Evolutionary conservation across 2,113 vertebrate genomes (phyloP), one percentile per base, ranked within the genome.

Genomic region (Anser brachyrhynchus): DNA sequence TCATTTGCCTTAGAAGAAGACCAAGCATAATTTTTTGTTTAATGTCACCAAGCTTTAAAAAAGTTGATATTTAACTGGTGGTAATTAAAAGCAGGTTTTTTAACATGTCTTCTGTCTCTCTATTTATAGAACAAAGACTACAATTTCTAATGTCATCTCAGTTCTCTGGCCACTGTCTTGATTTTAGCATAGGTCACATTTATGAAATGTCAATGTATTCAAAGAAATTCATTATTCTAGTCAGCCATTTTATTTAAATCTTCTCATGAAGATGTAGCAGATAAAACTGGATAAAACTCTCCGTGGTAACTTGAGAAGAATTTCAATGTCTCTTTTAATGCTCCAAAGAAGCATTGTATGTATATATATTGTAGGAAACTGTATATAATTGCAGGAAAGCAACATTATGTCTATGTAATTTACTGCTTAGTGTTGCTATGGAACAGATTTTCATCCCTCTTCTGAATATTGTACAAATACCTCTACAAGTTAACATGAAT

Each of bases 171-270:
- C 90, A 94, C 55, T 84, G 76, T 67, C 85, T 90, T 84, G 65
- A 75, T 94, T 96, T 93, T 95, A 88, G 19, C 65, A 84, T 69
- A 92, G 88, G 93, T 96, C 83, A 87, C 61, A 89, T 86, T 90
- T 90, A 75, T 90, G 61, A 95, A 97, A 96, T 94, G 88, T 87
- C 93, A 96, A 31, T 93, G 73, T 92, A 89, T 96, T 90, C 92
- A 77, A 41, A 92, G 22, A 58, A 77, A 91, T 61, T 66, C 3
- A 2, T 84, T 95, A 86, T 70, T 97, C 79, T 71, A 84, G 10
- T 57, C 61, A 96, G 22, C 11, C 43, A 87, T 55, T 91, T 93
- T 61, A 85, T 87, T 96, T 83, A 93, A 77, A 91, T 95, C 78
- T 84, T 84, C 61, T 92, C 52, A 82, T 64, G 26, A 96, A 95